These are phyloP conservation scores for Alethe castanea DNA, from an alignment of 2,113 vertebrate species.

Conservation along the genomic window DNA sequence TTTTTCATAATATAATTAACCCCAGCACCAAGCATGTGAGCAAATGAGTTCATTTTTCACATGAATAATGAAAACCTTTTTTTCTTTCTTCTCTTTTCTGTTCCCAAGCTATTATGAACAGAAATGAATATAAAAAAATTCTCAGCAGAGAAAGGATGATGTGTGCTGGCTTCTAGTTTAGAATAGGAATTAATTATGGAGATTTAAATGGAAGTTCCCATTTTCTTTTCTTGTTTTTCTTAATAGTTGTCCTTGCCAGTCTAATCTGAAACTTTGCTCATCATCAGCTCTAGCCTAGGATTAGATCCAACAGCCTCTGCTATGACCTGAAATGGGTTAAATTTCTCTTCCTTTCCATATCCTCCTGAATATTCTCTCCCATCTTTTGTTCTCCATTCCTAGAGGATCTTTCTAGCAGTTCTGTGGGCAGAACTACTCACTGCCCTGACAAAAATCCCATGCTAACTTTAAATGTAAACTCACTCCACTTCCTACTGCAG, in stretches of 20 bases:
- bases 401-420: not conserved
- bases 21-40: not conserved
- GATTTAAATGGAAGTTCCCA: not conserved
- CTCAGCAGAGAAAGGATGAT: not conserved
- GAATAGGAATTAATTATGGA: not conserved
- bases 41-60: conserved; percentile 40
- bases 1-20: conserved; percentile 49
- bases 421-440: not conserved
- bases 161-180: not conserved
- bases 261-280: not conserved
- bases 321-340: not conserved
- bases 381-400: not conserved
- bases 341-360: not conserved
- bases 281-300: not conserved
- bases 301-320: not conserved
- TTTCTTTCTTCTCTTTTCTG: not conserved
- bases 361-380: not conserved
- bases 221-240: conserved; percentile 1
- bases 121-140: not conserved
- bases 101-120: not conserved
- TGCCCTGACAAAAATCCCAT: not conserved
- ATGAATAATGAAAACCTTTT: not conserved
- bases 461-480: not conserved
- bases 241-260: not conserved
- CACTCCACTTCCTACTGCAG: not conserved